Evolutionary conservation across 2,888 invertebrate genomes (phyloP).

Genomic region (Drosophila mayaguana): DNA sequence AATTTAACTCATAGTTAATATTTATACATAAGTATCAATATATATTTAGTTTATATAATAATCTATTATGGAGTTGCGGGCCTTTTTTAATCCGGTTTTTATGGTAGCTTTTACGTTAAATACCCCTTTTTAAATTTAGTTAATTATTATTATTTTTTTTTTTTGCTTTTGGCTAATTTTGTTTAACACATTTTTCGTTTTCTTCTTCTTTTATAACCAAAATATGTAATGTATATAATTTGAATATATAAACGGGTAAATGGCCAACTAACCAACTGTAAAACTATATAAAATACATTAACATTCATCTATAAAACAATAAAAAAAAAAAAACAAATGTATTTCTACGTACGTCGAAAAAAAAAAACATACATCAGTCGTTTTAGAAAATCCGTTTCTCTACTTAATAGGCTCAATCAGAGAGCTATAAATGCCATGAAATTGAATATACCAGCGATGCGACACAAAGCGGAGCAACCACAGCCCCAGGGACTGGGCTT

Average conservation of each 20-base stretch:
- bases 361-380: constrained; percentile 64
- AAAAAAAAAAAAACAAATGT: constrained; percentile 31
- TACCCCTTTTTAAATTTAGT: constrained; percentile 19
- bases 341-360: constrained; percentile 48
- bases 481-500: constrained; percentile 18
- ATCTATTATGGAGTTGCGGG: constrained; percentile 10
- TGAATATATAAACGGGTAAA: constrained; percentile 62
- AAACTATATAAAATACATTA: constrained; percentile 41
- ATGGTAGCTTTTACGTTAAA: constrained; percentile 51
- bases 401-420: constrained; percentile 85
- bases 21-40: background rate
- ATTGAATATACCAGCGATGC: constrained; percentile 82
- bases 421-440: constrained; percentile 84
- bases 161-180: constrained; percentile 47
- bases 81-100: constrained; percentile 41
- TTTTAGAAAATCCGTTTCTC: constrained; percentile 85
- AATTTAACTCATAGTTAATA: background rate
- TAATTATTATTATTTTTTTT: constrained; percentile 30
- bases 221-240: constrained; percentile 58
- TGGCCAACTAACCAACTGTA: constrained; percentile 64
- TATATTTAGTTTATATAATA: constrained; percentile 14
- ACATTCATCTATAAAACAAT: constrained; percentile 26
- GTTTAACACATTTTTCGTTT: constrained; percentile 63
- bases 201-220: constrained; percentile 64
- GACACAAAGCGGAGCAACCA: constrained; percentile 46